These are phyloP conservation scores for Etheostoma spectabile DNA, from an alignment of 2,113 vertebrate species.

Conservation along the genomic window DNA sequence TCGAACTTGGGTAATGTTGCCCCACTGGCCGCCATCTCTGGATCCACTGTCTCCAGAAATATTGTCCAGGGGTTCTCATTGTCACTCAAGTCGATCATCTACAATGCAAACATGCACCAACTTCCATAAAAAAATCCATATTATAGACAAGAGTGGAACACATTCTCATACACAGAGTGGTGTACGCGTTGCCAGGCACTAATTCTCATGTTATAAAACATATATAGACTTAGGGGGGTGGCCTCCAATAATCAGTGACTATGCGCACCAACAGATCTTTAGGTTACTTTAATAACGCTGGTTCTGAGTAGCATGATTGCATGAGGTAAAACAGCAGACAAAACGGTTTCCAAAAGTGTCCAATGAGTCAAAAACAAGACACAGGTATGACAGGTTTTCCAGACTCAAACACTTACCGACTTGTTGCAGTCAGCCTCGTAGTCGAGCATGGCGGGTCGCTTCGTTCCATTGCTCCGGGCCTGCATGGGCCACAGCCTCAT, in stretches of 20 bases:
- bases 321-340: background rate
- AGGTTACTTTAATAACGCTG: no score
- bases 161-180: background rate
- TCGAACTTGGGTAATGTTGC: conserved; percentile 98
- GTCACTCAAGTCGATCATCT: conserved; percentile 99
- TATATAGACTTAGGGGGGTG: no score
- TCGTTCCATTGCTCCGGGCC: conserved; percentile 97
- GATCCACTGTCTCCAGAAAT: conserved; percentile 99
- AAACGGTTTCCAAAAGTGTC: background rate
- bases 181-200: no score
- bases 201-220: no score
- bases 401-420: conserved; percentile 85
- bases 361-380: background rate
- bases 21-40: conserved; percentile 97
- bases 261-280: no score
- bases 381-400: background rate
- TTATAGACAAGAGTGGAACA: background rate
- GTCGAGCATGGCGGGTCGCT: conserved; percentile 97
- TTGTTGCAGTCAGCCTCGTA: conserved; percentile 98
- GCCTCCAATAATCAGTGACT: no score
- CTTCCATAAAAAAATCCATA: background rate
- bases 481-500: conserved; percentile 99
- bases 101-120: conserved; percentile 11
- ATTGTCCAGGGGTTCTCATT: conserved; percentile 99
- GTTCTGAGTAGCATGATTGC: no score